Percentiles rank a stretch among this genome's conserved stretches.
Evolutionary conservation across 2,113 vertebrate species (phyloP).

Genomic region (Procapra przewalskii): DNA sequence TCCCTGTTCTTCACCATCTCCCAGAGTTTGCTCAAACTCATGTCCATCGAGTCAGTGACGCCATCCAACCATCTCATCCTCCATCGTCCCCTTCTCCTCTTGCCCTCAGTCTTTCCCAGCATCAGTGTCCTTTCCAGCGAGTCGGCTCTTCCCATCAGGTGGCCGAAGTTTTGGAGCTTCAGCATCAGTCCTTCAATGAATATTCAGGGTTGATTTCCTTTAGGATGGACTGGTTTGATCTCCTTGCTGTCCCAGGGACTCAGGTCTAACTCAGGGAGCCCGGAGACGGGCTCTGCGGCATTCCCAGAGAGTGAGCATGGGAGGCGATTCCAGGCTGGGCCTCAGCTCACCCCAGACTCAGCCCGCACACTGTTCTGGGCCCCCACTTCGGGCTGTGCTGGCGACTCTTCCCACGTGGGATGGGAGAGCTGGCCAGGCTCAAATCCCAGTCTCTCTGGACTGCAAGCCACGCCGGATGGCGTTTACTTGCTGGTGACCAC

Average conservation of each 20-base stretch:
- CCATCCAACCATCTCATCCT: not conserved
- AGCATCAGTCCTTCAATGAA: not conserved
- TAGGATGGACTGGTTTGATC: not conserved
- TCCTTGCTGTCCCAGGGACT: not conserved
- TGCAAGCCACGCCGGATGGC: not conserved
- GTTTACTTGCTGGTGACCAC: constrained; percentile 30
- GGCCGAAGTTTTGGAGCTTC: not conserved
- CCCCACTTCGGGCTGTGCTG: not conserved
- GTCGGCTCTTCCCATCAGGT: not conserved
- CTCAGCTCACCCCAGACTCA: not conserved
- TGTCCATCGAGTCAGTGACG: not conserved
- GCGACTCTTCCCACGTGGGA: not conserved
- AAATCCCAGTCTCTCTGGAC: not conserved
- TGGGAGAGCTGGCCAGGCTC: not conserved
- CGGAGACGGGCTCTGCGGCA: not conserved
- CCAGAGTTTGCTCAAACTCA: not conserved
- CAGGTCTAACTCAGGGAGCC: not conserved
- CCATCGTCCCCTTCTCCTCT: not conserved
- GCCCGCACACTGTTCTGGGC: fast-evolving
- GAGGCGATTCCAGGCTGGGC: not conserved
- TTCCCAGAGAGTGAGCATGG: fast-evolving
- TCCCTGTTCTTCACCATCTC: not conserved
- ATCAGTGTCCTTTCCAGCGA: not conserved
- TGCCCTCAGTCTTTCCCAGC: not conserved
- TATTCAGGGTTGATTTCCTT: not conserved